phyloP scores from a whole-genome alignment of 2,888 invertebrate genomes.

The Leucoptera coffeella region DNA sequence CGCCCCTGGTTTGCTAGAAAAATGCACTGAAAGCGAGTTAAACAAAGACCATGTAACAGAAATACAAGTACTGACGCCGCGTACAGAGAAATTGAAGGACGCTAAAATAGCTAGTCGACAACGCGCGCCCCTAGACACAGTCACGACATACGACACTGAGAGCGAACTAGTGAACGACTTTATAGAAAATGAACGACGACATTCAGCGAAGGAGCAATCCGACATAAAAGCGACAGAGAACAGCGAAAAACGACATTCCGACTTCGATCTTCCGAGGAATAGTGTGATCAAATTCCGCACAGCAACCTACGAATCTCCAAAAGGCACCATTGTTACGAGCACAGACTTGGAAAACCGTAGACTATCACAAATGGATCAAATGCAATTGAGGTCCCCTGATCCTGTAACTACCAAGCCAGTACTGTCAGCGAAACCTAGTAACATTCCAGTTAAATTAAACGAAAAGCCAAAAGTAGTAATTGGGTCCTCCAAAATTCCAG shows the following conservation, averaged over 20 bases:
- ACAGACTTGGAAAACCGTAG: constrained; percentile 51
- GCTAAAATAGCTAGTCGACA: constrained; percentile 34
- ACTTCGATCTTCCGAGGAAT: constrained; percentile 45
- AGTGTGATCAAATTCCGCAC: constrained; percentile 58
- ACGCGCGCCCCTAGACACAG: constrained; percentile 27
- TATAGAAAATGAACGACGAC: constrained; percentile 36
- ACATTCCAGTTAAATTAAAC: constrained; percentile 32
- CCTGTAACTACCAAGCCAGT: constrained; percentile 26
- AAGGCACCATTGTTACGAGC: constrained; percentile 47
- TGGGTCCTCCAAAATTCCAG: constrained; percentile 47
- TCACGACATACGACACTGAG: constrained; percentile 34
- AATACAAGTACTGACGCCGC: constrained; percentile 61
- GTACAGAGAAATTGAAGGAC: constrained; percentile 24
- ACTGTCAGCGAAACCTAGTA: constrained; percentile 38
- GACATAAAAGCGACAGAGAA: constrained; percentile 22
- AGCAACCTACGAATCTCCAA: constrained; percentile 56
- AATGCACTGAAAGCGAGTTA: constrained; percentile 14
- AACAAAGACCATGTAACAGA: constrained; percentile 63
- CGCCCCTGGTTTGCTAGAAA: constrained; percentile 32
- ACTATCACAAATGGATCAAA: constrained; percentile 48
- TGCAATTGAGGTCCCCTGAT: constrained; percentile 17
- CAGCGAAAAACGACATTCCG: constrained; percentile 41
- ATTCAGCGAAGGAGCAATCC: constrained; percentile 30
- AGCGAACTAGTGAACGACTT: constrained; percentile 41
- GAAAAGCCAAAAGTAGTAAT: constrained; percentile 18